Evolutionary conservation across 2,888 invertebrate genomes (phyloP).

Genomic region (Exephanes ischioxanthus): DNA sequence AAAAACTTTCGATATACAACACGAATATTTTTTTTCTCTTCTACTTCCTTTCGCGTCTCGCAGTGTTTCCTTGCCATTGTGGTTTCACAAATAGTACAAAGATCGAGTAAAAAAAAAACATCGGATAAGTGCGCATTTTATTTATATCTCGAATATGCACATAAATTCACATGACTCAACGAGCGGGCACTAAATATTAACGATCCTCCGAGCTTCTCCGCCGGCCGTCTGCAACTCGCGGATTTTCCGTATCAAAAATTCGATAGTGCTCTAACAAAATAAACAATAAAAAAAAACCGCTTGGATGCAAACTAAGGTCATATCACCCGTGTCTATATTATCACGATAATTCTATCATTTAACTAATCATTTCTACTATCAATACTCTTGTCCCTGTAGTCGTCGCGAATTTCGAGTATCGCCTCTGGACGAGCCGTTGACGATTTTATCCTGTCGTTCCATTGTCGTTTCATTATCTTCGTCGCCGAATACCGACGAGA

Average conservation of each 20-base stretch:
- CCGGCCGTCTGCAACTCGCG: not conserved
- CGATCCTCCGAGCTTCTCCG: not conserved
- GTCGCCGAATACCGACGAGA: slow-evolving; percentile 65
- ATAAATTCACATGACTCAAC: slow-evolving; percentile 1
- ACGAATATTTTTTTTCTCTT: not conserved
- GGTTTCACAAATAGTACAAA: too few species aligned
- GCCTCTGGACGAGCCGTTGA: slow-evolving; percentile 54
- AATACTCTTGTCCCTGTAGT: slow-evolving; percentile 35
- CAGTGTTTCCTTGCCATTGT: too few species aligned
- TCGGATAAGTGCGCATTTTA: slow-evolving; percentile 1
- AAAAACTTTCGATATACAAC: slow-evolving; percentile 34
- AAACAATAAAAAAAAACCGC: not conserved
- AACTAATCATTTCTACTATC: slow-evolving; percentile 31
- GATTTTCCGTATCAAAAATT: slow-evolving; percentile 6
- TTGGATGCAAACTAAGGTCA: not conserved
- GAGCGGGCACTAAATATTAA: not conserved
- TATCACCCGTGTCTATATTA: not conserved
- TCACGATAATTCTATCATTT: slow-evolving; percentile 2
- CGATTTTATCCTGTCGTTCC: not conserved
- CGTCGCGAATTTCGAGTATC: slow-evolving; percentile 32
- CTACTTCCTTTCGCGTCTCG: not conserved
- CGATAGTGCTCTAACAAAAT: not conserved
- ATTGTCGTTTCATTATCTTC: slow-evolving; percentile 47
- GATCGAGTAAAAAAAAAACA: not conserved
- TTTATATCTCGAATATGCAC: not conserved